phyloP scores from a whole-genome alignment of 2,888 invertebrate species.

The Eupithecia tripunctaria region DNA sequence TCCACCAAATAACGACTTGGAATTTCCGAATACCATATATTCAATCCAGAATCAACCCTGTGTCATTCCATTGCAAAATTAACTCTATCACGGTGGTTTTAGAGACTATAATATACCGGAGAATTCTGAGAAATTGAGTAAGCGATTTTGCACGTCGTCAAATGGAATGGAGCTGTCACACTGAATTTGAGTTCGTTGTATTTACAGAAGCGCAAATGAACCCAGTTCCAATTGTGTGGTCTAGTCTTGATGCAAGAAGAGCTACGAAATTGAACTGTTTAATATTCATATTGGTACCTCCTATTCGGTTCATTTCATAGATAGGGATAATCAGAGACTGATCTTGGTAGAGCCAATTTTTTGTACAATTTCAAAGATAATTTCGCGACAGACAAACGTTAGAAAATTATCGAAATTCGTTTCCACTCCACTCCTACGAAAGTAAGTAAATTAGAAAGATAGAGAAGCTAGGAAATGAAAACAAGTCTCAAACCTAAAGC shows the following conservation, averaged over 20 bases:
- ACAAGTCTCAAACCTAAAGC: too few relatives aligned
- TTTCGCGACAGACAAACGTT: too few relatives aligned
- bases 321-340: not conserved
- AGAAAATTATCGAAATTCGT: too few relatives aligned
- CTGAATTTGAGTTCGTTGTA: conserved; percentile 13
- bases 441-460: too few relatives aligned
- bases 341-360: not conserved
- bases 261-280: not conserved
- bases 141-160: conserved; percentile 2
- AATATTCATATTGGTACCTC: not conserved
- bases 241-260: not conserved
- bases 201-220: conserved; percentile 1
- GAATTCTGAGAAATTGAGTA: conserved; percentile 6
- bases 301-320: not conserved
- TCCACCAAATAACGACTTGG: not conserved
- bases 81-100: conserved; percentile 4
- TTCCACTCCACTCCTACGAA: too few relatives aligned
- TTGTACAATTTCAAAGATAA: too few relatives aligned
- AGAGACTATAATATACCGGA: conserved; percentile 3
- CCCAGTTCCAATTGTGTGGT: conserved; percentile 1
- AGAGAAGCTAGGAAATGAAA: too few relatives aligned
- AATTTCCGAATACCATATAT: conserved; percentile 13
- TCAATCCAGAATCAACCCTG: not conserved
- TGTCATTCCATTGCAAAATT: not conserved
- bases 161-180: conserved; percentile 10